These are phyloP conservation scores for Heliconius hewitsoni DNA, from an alignment of 1,140 invertebrate genomes.

Conservation along the genomic window DNA sequence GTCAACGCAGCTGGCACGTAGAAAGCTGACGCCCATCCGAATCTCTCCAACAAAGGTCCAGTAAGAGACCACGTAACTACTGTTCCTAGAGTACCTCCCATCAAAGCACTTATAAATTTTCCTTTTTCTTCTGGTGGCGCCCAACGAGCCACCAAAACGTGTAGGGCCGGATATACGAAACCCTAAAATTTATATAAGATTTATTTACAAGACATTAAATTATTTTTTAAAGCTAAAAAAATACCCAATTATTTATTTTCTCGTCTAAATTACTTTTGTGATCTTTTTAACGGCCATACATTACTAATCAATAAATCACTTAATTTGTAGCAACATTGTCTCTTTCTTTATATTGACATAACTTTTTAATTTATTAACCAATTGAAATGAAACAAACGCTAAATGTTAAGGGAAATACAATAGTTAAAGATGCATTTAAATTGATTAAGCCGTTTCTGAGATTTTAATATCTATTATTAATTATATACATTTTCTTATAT, in stretches of 20 bases:
- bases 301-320: too few relatives aligned
- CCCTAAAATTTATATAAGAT: slow-evolving; percentile 77
- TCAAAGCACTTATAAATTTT: slow-evolving; percentile 87
- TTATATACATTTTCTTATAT: too few relatives aligned
- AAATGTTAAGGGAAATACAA: too few relatives aligned
- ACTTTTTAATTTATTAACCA: too few relatives aligned
- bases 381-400: too few relatives aligned
- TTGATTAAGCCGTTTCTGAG: too few relatives aligned
- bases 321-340: too few relatives aligned
- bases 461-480: too few relatives aligned
- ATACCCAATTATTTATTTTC: not conserved
- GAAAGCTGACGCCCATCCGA: slow-evolving; percentile 88
- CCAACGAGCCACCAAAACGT: slow-evolving; percentile 88
- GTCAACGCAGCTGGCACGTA: slow-evolving; percentile 85
- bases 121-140: slow-evolving; percentile 89
- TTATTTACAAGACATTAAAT: not conserved
- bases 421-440: too few relatives aligned
- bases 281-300: too few relatives aligned
- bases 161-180: slow-evolving; percentile 87
- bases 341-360: too few relatives aligned
- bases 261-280: too few relatives aligned
- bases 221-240: not conserved
- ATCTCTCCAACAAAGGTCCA: slow-evolving; percentile 83
- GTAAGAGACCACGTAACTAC: slow-evolving; percentile 88
- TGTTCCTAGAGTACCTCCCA: slow-evolving; percentile 90